phyloP scores from a whole-genome alignment of 2,113 vertebrate genomes.

The Vireo altiloquus region DNA sequence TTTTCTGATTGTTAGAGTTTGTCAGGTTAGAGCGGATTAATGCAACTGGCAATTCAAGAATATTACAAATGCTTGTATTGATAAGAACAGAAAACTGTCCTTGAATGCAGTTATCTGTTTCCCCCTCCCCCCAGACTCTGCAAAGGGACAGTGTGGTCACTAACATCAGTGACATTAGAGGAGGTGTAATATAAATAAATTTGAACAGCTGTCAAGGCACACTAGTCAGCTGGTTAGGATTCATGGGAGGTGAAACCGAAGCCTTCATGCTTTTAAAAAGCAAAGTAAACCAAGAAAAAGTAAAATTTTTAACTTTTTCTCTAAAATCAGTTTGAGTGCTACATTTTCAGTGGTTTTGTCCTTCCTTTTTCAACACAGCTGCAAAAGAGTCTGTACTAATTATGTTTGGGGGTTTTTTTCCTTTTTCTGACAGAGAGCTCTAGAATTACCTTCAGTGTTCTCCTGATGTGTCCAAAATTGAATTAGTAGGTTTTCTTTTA shows the following conservation, averaged over 20 bases:
- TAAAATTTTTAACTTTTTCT: neutral
- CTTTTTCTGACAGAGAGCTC: neutral
- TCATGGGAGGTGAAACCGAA: constrained; percentile 26
- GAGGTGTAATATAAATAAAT: constrained; percentile 70
- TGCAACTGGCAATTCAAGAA: neutral
- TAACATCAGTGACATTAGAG: constrained; percentile 72
- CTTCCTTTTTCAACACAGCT: neutral
- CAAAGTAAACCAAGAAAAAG: neutral
- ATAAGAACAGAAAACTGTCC: neutral
- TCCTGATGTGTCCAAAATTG: neutral
- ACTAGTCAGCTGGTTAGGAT: constrained; percentile 40
- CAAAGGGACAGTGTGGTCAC: neutral
- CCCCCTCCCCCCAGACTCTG: neutral
- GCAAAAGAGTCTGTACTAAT: neutral
- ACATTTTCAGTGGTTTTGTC: neutral
- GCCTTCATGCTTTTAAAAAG: neutral
- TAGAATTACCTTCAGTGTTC: neutral
- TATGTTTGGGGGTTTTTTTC: neutral
- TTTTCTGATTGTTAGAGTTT: neutral
- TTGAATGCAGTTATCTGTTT: neutral
- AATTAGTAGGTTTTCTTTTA: neutral
- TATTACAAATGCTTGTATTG: neutral
- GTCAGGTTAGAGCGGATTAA: neutral
- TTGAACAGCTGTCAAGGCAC: constrained; percentile 75
- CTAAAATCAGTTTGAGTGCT: neutral